Evolutionary conservation across 2,888 invertebrate genomes (phyloP), one percentile per base, ranked within the genome.

Genomic region (Drosophila parthenogenetica): DNA sequence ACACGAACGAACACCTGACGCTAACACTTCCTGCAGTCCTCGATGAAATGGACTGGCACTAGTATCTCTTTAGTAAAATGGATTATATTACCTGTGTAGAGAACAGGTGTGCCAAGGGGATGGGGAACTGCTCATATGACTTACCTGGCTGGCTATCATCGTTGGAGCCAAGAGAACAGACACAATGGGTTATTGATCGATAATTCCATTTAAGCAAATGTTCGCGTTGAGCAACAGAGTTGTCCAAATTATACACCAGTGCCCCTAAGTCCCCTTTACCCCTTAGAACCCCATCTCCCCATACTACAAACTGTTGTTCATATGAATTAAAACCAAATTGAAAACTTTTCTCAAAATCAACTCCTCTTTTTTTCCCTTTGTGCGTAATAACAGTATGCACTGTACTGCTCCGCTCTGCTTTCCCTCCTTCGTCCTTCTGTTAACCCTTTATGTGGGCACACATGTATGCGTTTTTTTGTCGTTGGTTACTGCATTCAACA

Each of bases 1-100:
- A 87, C 87, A 88, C 89, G 89, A 88, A 88, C 89, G 89, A 88
- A 74, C 86, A 87, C 87, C 89, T 87, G 89, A 88, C 77, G 69
- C 79, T 68, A 37, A 67, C 13, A 13, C 72, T 77, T 70, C 70
- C 70, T 69, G 70, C 69, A 72, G 74, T 68, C 79, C 71, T 69
- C 71, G 66, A 49, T 57, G 25, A 53, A 60, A 49, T 61, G 61
- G 43, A 40, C 43, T 63, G 65, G 51, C 42, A 19, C 67, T 79
- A 69, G 83, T 69, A 70, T 87, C 75, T 77, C 73, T 77, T 80
- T 76, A 69, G 77, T 80, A 69, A 69, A 83, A 54, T 87, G 89
- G 83, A 89, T 89, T 80, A 84, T 80, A 73, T 87, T 83, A 68
- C 64, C 50, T 8, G 43, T 10, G 35, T 2, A 11, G 13, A 16